Conservation (phyloP, 2,797 vertebrate genomes). For the Gallirallus australis region DNA sequence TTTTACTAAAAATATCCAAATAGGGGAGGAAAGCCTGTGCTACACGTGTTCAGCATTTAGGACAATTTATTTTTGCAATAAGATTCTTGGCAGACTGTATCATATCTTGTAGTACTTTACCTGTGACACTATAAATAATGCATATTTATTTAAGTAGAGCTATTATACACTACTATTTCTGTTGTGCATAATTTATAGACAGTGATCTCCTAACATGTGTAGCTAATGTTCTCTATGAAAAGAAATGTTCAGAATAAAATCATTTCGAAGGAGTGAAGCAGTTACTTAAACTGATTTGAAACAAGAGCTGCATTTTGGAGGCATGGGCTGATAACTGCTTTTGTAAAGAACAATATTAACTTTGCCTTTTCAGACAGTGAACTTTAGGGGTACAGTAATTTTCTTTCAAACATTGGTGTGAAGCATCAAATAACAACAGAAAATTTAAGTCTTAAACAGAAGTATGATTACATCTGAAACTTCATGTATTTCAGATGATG, state of each 20-base stretch:
- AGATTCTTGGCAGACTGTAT: slow-evolving; percentile 67
- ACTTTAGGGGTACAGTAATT: not conserved
- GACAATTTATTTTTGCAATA: slow-evolving; percentile 71
- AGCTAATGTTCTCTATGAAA: slow-evolving; percentile 61
- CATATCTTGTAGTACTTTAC: slow-evolving; percentile 75
- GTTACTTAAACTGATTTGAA: not conserved
- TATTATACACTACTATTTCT: slow-evolving; percentile 63
- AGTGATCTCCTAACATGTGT: slow-evolving; percentile 60
- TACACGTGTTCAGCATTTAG: slow-evolving; percentile 63
- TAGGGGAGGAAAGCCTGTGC: not conserved
- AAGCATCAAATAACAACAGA: not conserved
- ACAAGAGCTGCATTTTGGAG: not conserved
- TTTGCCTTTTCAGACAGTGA: not conserved
- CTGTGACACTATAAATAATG: slow-evolving; percentile 81
- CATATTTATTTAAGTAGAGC: slow-evolving; percentile 76
- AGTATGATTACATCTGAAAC: not conserved
- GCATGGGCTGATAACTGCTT: not conserved
- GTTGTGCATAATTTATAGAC: slow-evolving; percentile 78
- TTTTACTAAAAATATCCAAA: slow-evolving; percentile 77
- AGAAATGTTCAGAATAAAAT: slow-evolving; percentile 34
- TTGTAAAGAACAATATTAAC: not conserved
- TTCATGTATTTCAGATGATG: not conserved
- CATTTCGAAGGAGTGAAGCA: not conserved
- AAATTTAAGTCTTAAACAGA: not conserved
- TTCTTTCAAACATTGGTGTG: not conserved